Evolutionary conservation across 2,113 vertebrate species (phyloP).

Genomic region (Hymenochirus boettgeri): DNA sequence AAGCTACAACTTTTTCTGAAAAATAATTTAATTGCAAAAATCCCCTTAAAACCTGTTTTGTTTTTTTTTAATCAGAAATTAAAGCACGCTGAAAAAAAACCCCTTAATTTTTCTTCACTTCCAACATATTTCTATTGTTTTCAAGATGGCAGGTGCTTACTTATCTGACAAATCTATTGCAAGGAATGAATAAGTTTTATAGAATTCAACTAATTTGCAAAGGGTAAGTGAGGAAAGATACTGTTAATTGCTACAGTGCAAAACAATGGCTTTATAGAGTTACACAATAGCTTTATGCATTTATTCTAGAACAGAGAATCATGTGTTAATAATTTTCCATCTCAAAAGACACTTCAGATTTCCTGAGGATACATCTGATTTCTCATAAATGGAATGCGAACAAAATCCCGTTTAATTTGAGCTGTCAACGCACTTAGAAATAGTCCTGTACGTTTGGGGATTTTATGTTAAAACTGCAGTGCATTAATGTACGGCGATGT

Average conservation of each 20-base stretch:
- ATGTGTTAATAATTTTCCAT: background rate
- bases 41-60: background rate
- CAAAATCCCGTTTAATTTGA: too few relatives aligned
- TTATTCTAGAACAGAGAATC: too few relatives aligned
- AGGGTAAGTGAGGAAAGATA: conserved; percentile 8
- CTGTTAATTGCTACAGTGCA: background rate
- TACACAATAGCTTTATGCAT: conserved; percentile 2
- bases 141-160: conserved; percentile 3
- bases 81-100: background rate
- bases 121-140: background rate
- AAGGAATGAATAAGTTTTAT: background rate
- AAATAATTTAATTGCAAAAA: background rate
- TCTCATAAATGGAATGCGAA: background rate
- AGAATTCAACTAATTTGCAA: background rate
- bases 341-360: background rate
- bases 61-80: background rate
- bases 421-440: too few relatives aligned
- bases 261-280: conserved; percentile 16
- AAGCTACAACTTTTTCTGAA: background rate
- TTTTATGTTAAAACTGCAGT: too few relatives aligned
- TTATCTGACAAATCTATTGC: background rate
- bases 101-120: background rate
- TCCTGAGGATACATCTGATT: conserved; percentile 30
- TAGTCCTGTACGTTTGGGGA: too few relatives aligned
- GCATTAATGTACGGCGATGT: too few relatives aligned